phyloP scores from a whole-genome alignment of 2,888 invertebrate species.

The Abrostola triplasia region DNA sequence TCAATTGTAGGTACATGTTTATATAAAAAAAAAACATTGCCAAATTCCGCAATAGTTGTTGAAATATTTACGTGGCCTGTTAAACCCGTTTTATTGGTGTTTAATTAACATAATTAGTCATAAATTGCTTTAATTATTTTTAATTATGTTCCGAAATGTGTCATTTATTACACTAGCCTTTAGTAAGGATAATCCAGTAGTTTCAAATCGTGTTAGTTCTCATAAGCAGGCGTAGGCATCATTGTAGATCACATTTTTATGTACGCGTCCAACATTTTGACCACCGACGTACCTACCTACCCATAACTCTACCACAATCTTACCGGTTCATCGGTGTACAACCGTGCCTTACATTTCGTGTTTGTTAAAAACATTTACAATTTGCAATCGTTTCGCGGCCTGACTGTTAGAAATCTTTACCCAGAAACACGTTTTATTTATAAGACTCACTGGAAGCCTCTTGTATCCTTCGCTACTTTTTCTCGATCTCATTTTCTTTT shows the following conservation, averaged over 20 bases:
- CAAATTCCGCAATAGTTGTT: slow-evolving; percentile 1
- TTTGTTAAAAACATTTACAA: slow-evolving; percentile 48
- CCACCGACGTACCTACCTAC: slow-evolving; percentile 33
- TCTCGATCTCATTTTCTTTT: slow-evolving; percentile 53
- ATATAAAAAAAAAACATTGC: not conserved
- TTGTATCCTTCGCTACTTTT: slow-evolving; percentile 56
- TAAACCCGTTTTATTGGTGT: slow-evolving; percentile 1
- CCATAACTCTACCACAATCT: slow-evolving; percentile 45
- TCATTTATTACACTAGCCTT: not conserved
- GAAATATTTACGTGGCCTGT: not conserved
- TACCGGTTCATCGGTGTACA: slow-evolving; percentile 47
- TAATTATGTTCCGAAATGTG: not conserved
- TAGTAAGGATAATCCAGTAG: slow-evolving; percentile 2
- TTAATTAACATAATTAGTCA: not conserved
- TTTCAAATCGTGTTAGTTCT: not conserved
- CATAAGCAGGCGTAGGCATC: slow-evolving; percentile 3
- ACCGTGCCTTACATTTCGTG: slow-evolving; percentile 49
- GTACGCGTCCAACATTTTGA: slow-evolving; percentile 22
- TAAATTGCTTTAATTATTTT: slow-evolving; percentile 1
- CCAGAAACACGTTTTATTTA: slow-evolving; percentile 61
- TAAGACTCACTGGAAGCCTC: slow-evolving; percentile 35
- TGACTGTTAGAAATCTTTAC: slow-evolving; percentile 57
- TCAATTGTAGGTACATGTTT: not conserved
- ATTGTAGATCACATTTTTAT: slow-evolving; percentile 28
- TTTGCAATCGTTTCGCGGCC: slow-evolving; percentile 46